phyloP scores from a whole-genome alignment of 1,140 invertebrate genomes.

The Drosophila chauvacae region DNA sequence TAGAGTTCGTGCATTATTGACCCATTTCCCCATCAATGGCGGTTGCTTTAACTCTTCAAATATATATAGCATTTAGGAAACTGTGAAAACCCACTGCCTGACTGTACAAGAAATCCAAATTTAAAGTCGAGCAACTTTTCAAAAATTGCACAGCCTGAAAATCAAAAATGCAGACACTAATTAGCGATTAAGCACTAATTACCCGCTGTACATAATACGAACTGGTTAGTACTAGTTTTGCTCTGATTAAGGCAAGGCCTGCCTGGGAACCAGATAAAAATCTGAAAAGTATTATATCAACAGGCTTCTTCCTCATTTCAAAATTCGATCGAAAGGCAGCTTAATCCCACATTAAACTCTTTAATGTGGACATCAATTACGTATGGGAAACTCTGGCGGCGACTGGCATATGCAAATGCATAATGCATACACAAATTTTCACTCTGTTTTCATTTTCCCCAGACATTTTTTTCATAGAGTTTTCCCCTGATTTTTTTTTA shows the following conservation, averaged over 20 bases:
- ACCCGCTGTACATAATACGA: not conserved
- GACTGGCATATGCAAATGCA: conserved; percentile 60
- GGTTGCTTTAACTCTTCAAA: not conserved
- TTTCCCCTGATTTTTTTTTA: conserved; percentile 1
- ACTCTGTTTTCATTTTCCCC: conserved; percentile 38
- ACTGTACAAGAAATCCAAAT: not conserved
- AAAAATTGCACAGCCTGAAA: not conserved
- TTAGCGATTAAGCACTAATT: conserved; percentile 11
- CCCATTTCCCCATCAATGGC: conserved; percentile 3
- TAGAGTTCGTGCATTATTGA: not conserved
- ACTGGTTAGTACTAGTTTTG: not conserved
- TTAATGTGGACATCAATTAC: conserved; percentile 46
- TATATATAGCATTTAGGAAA: not conserved
- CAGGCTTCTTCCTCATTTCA: not conserved
- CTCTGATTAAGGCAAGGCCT: conserved; percentile 10
- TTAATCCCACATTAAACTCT: conserved; percentile 35
- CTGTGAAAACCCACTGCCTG: not conserved
- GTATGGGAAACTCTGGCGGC: conserved; percentile 33
- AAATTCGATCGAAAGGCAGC: not conserved
- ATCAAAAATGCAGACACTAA: conserved; percentile 4
- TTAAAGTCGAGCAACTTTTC: not conserved
- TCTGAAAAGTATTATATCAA: not conserved
- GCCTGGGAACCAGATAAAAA: not conserved
- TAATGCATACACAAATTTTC: conserved; percentile 56
- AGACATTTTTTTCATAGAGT: conserved; percentile 9